Conservation (phyloP, 2,797 vertebrate species). For the Ibycter americanus region DNA sequence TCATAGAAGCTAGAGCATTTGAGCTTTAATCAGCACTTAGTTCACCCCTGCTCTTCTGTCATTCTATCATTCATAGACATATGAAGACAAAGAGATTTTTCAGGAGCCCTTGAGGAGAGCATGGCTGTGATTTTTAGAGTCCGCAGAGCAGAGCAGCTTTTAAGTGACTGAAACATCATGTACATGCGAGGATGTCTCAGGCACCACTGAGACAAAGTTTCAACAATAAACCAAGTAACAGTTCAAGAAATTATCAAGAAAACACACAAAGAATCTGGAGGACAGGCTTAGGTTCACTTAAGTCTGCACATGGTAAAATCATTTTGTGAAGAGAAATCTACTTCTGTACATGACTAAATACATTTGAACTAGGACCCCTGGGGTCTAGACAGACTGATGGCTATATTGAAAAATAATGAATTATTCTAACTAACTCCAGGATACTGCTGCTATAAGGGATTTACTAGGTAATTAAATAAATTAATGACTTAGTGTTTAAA, state of each 20-base stretch:
- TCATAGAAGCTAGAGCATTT: background rate
- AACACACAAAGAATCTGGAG: background rate
- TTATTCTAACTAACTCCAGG: background rate
- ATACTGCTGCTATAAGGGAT: background rate
- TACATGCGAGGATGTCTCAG: background rate
- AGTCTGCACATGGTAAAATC: background rate
- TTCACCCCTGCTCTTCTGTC: background rate
- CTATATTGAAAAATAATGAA: background rate
- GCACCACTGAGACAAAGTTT: background rate
- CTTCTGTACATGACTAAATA: background rate
- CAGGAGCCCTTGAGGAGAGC: background rate
- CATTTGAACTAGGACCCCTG: background rate
- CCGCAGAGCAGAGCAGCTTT: background rate
- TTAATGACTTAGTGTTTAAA: background rate
- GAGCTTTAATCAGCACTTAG: background rate
- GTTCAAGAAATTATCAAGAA: background rate
- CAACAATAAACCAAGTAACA: background rate
- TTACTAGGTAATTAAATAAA: background rate
- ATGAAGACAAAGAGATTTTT: background rate
- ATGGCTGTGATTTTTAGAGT: background rate
- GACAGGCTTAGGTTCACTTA: background rate
- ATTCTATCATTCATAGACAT: background rate
- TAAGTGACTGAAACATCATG: background rate
- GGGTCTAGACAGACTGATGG: background rate
- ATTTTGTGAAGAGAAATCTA: background rate